A percentile compares a stretch with the other conserved stretches of the same genome.
Evolutionary conservation across 2,888 invertebrate species (phyloP).

Genomic region (Plemyria rubiginata): DNA sequence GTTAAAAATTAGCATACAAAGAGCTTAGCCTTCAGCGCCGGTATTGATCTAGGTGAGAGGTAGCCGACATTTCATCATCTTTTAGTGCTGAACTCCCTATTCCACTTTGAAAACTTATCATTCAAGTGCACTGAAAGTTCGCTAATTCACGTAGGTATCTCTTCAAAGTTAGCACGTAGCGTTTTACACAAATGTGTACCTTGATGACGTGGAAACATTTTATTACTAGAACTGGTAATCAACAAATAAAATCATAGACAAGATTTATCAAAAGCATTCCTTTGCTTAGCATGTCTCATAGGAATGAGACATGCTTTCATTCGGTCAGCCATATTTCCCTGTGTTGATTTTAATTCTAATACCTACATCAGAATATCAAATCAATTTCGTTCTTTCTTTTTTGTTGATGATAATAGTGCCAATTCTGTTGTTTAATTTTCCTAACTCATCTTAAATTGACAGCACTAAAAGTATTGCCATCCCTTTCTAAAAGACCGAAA

Average conservation of each 20-base stretch:
- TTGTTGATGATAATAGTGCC: no score
- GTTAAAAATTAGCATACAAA: conserved; percentile 31
- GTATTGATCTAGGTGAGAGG: conserved; percentile 33
- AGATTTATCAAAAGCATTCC: no score
- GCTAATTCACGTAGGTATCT: conserved; percentile 74
- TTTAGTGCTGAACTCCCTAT: conserved; percentile 59
- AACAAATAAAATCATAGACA: not conserved
- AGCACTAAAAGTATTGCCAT: no score
- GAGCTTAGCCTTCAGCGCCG: conserved; percentile 15
- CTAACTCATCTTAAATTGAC: no score
- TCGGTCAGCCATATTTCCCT: no score
- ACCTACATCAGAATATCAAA: no score
- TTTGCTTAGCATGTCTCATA: no score
- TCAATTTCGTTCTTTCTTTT: no score
- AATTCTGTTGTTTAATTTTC: no score
- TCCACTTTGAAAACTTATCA: conserved; percentile 72
- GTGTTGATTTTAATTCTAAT: no score
- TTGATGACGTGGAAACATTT: conserved; percentile 57
- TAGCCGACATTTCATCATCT: conserved; percentile 62
- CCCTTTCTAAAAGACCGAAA: no score
- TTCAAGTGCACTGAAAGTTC: conserved; percentile 72
- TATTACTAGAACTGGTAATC: conserved; percentile 39
- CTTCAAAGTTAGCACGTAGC: conserved; percentile 75
- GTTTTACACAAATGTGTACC: conserved; percentile 78
- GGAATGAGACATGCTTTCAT: no score